Evolutionary conservation across 2,113 vertebrate genomes (phyloP).

Genomic region (Acrocephalus arundinaceus): DNA sequence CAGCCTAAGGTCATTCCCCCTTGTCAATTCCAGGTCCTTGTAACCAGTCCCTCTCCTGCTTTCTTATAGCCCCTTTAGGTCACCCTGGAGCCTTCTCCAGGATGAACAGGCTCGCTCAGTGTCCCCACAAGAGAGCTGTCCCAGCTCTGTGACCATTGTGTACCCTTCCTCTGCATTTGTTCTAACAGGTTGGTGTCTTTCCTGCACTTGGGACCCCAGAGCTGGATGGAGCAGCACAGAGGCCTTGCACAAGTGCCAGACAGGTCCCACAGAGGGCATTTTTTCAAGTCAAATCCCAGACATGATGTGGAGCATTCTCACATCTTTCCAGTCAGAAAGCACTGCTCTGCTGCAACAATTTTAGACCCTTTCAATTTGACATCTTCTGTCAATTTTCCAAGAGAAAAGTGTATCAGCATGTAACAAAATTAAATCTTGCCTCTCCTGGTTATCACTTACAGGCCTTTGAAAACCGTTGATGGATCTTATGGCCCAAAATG

Average conservation of each 20-base stretch:
- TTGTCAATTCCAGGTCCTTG: background rate
- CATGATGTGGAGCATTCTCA: background rate
- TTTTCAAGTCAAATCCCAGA: background rate
- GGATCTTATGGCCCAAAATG: background rate
- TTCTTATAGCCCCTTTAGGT: background rate
- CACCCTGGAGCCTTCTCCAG: background rate
- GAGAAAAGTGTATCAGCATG: background rate
- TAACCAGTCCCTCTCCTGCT: background rate
- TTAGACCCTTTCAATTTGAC: background rate
- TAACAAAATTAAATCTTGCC: background rate
- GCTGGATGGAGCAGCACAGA: background rate
- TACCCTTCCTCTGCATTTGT: background rate
- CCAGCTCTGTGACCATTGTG: rapidly evolving
- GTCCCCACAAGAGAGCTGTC: background rate
- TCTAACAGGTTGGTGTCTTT: background rate
- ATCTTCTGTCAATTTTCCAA: background rate
- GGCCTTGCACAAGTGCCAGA: background rate
- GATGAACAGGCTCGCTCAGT: background rate
- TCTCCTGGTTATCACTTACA: background rate
- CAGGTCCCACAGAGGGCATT: background rate
- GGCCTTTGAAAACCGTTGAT: background rate
- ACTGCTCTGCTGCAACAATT: background rate
- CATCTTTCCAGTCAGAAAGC: background rate
- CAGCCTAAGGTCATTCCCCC: background rate
- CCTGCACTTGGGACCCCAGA: too few species aligned